A percentile compares a stretch with the other conserved stretches of the same genome.
phyloP scores from a whole-genome alignment of 30 jellyfish, hydroid and myxozoan genomes.

The Hydractinia echinata region DNA sequence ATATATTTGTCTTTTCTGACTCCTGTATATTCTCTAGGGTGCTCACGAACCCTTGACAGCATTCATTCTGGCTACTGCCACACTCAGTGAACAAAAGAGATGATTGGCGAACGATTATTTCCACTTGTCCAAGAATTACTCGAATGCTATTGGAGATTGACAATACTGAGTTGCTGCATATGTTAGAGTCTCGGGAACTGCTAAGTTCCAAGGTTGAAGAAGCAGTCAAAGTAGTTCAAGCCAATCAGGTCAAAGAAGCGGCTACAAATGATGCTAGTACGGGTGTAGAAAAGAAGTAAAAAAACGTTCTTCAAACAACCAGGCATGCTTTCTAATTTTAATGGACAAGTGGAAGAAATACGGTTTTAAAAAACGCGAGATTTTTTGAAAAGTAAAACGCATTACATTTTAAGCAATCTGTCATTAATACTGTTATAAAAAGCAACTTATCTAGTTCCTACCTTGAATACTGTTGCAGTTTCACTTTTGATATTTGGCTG shows the following conservation, averaged over 20 bases:
- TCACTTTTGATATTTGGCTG: no score
- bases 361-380: no score
- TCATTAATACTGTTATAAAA: no score
- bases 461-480: no score
- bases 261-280: slow-evolving; percentile 32
- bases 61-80: slow-evolving; percentile 61
- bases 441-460: no score
- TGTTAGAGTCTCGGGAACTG: slow-evolving; percentile 86
- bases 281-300: slow-evolving; percentile 2
- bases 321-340: no score
- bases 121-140: slow-evolving; percentile 92
- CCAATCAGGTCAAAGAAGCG: slow-evolving; percentile 93
- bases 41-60: slow-evolving; percentile 76
- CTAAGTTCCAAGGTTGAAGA: slow-evolving; percentile 82
- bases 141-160: slow-evolving; percentile 95
- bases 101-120: slow-evolving; percentile 93
- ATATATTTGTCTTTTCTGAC: no score
- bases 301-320: background rate
- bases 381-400: no score
- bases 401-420: no score
- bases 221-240: slow-evolving; percentile 89
- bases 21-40: no score
- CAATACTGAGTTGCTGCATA: slow-evolving; percentile 79
- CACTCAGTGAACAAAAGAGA: slow-evolving; percentile 81
- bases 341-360: no score